Percentiles rank a stretch among this genome's conserved stretches.
phyloP scores from a whole-genome alignment of 2,888 invertebrate species.

The Zootermopsis nevadensis region DNA sequence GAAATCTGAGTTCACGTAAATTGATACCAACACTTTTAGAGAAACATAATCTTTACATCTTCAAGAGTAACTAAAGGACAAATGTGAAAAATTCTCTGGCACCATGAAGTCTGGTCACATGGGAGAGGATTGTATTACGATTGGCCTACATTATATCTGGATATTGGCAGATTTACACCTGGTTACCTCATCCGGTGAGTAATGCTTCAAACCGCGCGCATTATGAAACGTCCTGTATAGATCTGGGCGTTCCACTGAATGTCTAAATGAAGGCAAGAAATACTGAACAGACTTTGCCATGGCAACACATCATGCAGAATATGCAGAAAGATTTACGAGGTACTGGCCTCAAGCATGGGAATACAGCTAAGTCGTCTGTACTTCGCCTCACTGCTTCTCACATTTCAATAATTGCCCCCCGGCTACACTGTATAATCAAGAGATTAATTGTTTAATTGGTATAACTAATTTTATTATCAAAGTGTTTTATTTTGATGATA shows the following conservation, averaged over 20 bases:
- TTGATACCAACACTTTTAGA: no score
- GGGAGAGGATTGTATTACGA: no score
- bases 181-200: no score
- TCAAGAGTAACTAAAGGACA: no score
- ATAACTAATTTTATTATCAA: not conserved
- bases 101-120: no score
- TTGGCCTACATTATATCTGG: no score
- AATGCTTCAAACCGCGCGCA: not conserved
- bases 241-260: not conserved
- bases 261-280: not conserved
- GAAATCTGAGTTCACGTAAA: no score
- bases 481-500: not conserved
- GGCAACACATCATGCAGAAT: not conserved
- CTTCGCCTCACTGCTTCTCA: not conserved
- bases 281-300: not conserved
- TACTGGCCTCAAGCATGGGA: not conserved
- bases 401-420: not conserved
- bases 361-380: not conserved
- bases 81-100: no score
- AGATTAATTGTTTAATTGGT: slow-evolving; percentile 31
- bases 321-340: not conserved
- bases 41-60: no score
- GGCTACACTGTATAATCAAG: not conserved
- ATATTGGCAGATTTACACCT: no score
- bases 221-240: not conserved